Conservation (phyloP, 1,140 invertebrate genomes). For the Pseudomyrmex dendroicus region DNA sequence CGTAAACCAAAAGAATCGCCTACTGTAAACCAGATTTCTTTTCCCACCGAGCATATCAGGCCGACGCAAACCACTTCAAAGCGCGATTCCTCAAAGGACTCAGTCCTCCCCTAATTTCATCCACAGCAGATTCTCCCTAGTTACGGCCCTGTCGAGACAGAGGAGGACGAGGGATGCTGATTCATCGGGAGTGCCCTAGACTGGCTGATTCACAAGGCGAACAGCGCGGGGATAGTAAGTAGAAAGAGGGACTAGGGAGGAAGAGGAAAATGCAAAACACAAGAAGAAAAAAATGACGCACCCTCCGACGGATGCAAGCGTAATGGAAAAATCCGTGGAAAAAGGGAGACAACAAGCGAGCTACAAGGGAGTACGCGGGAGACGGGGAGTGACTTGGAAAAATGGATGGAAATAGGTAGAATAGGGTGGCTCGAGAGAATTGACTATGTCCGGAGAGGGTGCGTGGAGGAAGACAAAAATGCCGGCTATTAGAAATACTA, state of each 20-base stretch:
- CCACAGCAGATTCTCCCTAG: constrained; percentile 9
- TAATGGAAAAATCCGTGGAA: constrained; percentile 19
- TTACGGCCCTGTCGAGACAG: constrained; percentile 6
- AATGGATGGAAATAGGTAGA: constrained; percentile 40
- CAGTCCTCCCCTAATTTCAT: constrained; percentile 7
- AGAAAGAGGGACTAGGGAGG: constrained; percentile 1
- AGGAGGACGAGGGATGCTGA: background rate
- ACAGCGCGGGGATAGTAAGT: constrained; percentile 7
- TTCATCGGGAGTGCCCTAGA: background rate
- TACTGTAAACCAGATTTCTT: constrained; percentile 20
- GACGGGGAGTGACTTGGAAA: constrained; percentile 5
- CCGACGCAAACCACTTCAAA: constrained; percentile 27
- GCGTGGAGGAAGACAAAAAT: background rate
- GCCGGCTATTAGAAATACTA: background rate
- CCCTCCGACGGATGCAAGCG: constrained; percentile 2
- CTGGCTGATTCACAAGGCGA: constrained; percentile 30
- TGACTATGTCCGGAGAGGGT: constrained; percentile 21
- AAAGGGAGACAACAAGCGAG: background rate
- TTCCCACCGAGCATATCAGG: background rate
- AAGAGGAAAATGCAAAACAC: constrained; percentile 36
- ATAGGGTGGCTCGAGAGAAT: constrained; percentile 21
- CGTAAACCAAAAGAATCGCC: constrained; percentile 9
- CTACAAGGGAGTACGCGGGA: background rate
- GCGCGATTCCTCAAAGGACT: constrained; percentile 26
- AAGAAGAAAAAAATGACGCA: constrained; percentile 13